These are phyloP conservation scores for Thaleichthys pacificus DNA, from an alignment of 2,797 vertebrate species.

Conservation along the genomic window DNA sequence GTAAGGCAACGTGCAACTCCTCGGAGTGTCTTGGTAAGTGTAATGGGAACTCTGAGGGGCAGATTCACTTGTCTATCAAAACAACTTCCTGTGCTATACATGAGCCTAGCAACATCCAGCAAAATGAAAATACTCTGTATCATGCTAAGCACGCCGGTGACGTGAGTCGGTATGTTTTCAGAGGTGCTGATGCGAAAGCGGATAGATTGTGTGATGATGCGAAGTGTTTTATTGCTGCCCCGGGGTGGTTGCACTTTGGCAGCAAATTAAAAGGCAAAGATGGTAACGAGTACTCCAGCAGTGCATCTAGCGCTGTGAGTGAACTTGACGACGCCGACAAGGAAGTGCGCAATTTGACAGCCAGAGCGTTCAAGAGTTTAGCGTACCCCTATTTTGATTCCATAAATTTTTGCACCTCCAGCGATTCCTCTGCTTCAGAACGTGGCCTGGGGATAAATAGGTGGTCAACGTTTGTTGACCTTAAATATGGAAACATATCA, in stretches of 20 bases:
- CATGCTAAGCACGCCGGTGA: constrained; percentile 83
- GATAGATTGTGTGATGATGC: constrained; percentile 68
- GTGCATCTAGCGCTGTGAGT: constrained; percentile 89
- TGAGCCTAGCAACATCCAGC: constrained; percentile 82
- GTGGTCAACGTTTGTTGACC: constrained; percentile 90
- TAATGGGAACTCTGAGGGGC: constrained; percentile 71
- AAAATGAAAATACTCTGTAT: constrained; percentile 78
- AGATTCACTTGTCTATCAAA: constrained; percentile 97
- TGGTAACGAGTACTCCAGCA: constrained; percentile 82
- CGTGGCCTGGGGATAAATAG: constrained; percentile 81
- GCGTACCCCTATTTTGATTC: constrained; percentile 89
- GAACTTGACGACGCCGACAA: constrained; percentile 95
- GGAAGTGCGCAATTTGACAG: constrained; percentile 92
- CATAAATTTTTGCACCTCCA: constrained; percentile 83
- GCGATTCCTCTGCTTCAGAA: constrained; percentile 88
- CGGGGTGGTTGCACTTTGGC: constrained; percentile 82
- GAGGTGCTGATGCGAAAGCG: constrained; percentile 75
- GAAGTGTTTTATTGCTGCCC: constrained; percentile 76
- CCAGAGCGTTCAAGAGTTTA: constrained; percentile 89
- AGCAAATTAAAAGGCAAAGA: constrained; percentile 70
- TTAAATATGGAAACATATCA: constrained; percentile 82
- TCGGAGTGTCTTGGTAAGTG: constrained; percentile 63
- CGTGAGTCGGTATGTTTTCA: constrained; percentile 80
- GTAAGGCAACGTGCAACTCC: constrained; percentile 59
- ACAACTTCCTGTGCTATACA: constrained; percentile 90